phyloP scores from a whole-genome alignment of 2,888 invertebrate genomes.

The Calameuta filiformis region DNA sequence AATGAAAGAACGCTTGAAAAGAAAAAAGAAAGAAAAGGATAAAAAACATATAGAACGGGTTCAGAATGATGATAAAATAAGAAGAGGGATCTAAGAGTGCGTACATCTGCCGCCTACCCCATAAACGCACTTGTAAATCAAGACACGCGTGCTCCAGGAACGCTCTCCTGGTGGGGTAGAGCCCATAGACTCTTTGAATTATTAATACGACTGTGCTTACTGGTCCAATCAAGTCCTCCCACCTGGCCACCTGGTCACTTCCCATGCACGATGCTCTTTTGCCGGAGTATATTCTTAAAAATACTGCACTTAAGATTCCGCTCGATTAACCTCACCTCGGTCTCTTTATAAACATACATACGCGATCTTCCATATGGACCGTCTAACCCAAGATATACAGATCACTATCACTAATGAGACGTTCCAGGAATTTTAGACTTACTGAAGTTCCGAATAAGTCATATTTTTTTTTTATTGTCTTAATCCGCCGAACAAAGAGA shows the following conservation, averaged over 20 bases:
- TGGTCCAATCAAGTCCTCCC: conserved; percentile 57
- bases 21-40: conserved; percentile 23
- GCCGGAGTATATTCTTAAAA: conserved; percentile 30
- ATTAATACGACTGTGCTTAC: conserved; percentile 56
- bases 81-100: neutral
- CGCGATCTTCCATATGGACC: neutral
- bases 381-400: neutral
- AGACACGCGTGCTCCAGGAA: conserved; percentile 42
- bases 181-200: conserved; percentile 50
- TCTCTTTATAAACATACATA: neutral
- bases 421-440: neutral
- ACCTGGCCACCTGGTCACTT: conserved; percentile 46
- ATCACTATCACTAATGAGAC: neutral
- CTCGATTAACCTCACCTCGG: conserved; percentile 45
- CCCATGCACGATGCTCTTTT: conserved; percentile 38
- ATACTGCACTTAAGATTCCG: conserved; percentile 47
- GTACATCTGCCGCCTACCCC: conserved; percentile 56
- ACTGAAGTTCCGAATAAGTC: neutral
- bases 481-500: neutral
- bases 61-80: neutral
- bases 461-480: neutral
- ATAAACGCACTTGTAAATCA: conserved; percentile 60
- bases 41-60: conserved; percentile 18
- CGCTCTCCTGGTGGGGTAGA: conserved; percentile 19
- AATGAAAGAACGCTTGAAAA: conserved; percentile 8